phyloP scores from a whole-genome alignment of 1,140 invertebrate genomes.

The Trachelipus rathkii region DNA sequence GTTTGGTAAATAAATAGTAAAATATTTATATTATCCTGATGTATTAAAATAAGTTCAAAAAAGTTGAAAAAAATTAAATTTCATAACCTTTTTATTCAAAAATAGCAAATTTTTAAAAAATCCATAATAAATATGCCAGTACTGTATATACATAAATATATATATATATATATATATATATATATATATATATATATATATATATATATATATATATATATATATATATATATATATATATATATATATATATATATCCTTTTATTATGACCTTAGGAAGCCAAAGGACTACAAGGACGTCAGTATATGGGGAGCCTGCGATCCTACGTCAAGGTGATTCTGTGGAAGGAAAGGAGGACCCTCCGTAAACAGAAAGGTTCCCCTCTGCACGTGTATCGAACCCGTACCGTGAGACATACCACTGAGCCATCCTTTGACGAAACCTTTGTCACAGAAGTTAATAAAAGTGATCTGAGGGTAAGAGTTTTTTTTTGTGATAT shows the following conservation, averaged over 20 bases:
- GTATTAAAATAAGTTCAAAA: too few species aligned
- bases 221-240: background rate
- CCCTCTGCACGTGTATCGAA: conserved; percentile 33
- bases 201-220: background rate
- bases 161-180: too few species aligned
- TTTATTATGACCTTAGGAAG: conserved; percentile 34
- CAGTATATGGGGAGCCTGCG: conserved; percentile 33
- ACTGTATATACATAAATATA: too few species aligned
- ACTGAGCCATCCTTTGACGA: conserved; percentile 39
- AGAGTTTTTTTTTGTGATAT: too few species aligned
- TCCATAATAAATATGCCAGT: too few species aligned
- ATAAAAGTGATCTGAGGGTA: conserved; percentile 39
- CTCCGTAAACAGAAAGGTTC: conserved; percentile 33
- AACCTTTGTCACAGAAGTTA: conserved; percentile 37
- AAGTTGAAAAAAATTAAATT: too few species aligned
- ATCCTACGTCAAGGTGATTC: conserved; percentile 41
- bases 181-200: background rate
- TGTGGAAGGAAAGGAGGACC: conserved; percentile 37
- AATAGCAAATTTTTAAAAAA: too few species aligned
- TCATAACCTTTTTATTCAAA: too few species aligned
- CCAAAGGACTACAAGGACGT: conserved; percentile 25
- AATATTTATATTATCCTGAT: too few species aligned
- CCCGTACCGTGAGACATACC: conserved; percentile 26
- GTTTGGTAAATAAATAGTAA: too few species aligned
- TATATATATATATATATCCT: background rate